Conservation (phyloP, 1,140 invertebrate species). For the Apis laboriosa region DNA sequence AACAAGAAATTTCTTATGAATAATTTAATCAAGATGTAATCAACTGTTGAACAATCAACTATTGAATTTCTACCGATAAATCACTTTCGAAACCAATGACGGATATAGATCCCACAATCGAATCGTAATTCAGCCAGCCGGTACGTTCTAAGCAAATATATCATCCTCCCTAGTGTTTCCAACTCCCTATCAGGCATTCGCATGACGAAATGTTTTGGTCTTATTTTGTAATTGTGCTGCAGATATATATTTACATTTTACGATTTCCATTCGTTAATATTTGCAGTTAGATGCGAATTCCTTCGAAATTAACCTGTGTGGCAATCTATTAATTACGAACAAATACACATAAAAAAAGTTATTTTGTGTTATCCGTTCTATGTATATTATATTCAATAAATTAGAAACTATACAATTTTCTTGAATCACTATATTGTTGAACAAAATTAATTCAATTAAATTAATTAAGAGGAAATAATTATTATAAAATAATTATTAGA, state of each 20-base stretch:
- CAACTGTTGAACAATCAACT: conserved; percentile 12
- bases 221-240: conserved; percentile 11
- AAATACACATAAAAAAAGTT: neutral
- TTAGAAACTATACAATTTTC: neutral
- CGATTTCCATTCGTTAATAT: conserved; percentile 21
- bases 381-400: neutral
- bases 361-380: no score
- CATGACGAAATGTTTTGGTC: conserved; percentile 26
- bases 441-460: neutral
- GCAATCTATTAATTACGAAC: conserved; percentile 3
- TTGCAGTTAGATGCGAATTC: neutral
- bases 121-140: conserved; percentile 17
- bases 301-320: neutral
- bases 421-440: no score
- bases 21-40: conserved; percentile 1
- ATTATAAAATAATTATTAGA: neutral
- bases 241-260: conserved; percentile 33
- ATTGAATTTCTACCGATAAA: conserved; percentile 32
- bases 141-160: conserved; percentile 27
- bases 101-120: neutral
- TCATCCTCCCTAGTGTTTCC: neutral
- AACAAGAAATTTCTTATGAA: neutral
- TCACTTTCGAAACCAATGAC: conserved; percentile 13
- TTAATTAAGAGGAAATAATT: neutral
- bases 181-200: neutral